Percentiles rank a stretch among this genome's conserved stretches.
phyloP scores from a whole-genome alignment of 1,140 invertebrate species.

The Gryllus bimaculatus region DNA sequence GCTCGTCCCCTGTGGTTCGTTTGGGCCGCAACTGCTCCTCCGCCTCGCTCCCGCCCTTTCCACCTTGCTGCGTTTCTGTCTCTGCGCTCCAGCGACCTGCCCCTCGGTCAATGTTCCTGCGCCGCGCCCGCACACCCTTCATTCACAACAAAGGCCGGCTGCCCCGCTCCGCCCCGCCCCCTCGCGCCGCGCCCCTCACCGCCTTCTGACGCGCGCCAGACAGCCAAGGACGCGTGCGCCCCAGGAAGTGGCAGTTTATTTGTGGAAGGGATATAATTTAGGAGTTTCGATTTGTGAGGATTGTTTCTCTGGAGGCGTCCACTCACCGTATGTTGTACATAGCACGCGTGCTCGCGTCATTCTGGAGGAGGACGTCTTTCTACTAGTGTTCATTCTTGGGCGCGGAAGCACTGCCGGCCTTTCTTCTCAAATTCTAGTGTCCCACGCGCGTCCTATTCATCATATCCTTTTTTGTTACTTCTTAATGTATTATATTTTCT shows the following conservation, averaged over 20 bases:
- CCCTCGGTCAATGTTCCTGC: background rate
- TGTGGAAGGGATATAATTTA: background rate
- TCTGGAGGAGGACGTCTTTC: background rate
- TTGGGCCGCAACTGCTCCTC: background rate
- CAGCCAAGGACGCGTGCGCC: background rate
- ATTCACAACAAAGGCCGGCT: background rate
- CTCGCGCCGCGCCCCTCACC: background rate
- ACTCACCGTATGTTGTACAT: background rate
- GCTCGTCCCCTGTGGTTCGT: background rate
- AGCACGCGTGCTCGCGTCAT: background rate
- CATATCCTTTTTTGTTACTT: too few relatives aligned
- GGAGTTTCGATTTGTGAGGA: background rate
- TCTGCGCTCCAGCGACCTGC: background rate
- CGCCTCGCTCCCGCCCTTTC: background rate
- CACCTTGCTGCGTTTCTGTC: background rate
- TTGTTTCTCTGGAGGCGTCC: background rate
- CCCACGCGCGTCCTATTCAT: too few relatives aligned
- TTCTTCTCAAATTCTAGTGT: too few relatives aligned
- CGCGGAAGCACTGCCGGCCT: too few relatives aligned
- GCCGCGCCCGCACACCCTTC: background rate
- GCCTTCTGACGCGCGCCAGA: background rate
- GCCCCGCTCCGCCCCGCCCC: too few relatives aligned
- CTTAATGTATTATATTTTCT: too few relatives aligned
- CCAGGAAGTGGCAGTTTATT: background rate
- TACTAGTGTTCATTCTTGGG: too few relatives aligned